Conservation (phyloP, 2,797 vertebrate genomes). For the Hydrocynus forskahlii region DNA sequence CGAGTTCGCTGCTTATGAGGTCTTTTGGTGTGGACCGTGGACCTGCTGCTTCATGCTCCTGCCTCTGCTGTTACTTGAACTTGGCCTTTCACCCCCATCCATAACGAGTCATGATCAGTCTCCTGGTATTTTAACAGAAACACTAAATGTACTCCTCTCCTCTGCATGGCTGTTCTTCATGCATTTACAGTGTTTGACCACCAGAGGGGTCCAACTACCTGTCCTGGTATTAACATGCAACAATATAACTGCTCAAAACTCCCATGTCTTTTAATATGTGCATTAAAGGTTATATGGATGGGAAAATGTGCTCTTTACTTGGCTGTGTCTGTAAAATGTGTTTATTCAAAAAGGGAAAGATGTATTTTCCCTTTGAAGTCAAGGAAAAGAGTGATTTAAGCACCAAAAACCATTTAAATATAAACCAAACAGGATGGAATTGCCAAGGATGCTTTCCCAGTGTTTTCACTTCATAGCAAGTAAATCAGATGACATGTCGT, state of each 20-base stretch:
- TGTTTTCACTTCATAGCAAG: too few relatives aligned
- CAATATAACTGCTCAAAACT: background rate
- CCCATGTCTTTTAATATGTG: slow-evolving; percentile 6
- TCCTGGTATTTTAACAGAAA: slow-evolving; percentile 5
- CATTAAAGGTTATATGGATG: slow-evolving; percentile 28
- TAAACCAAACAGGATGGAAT: too few relatives aligned
- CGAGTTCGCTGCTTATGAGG: background rate
- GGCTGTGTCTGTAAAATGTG: background rate
- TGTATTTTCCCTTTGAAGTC: too few relatives aligned
- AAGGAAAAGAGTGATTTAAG: too few relatives aligned
- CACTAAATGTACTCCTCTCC: slow-evolving; percentile 1
- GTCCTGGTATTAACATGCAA: background rate
- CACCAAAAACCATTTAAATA: too few relatives aligned
- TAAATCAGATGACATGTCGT: too few relatives aligned
- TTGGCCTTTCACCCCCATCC: background rate
- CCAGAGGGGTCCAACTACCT: slow-evolving; percentile 10
- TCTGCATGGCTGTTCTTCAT: background rate
- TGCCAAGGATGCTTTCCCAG: too few relatives aligned
- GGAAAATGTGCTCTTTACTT: background rate
- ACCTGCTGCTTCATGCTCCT: slow-evolving; percentile 4
- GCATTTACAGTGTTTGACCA: slow-evolving; percentile 27
- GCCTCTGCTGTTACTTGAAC: background rate
- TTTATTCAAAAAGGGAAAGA: too few relatives aligned
- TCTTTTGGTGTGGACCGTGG: slow-evolving; percentile 6
- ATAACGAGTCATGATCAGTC: background rate